Evolutionary conservation across 2,888 invertebrate species (phyloP).

Genomic region (Callimorpha dominula): DNA sequence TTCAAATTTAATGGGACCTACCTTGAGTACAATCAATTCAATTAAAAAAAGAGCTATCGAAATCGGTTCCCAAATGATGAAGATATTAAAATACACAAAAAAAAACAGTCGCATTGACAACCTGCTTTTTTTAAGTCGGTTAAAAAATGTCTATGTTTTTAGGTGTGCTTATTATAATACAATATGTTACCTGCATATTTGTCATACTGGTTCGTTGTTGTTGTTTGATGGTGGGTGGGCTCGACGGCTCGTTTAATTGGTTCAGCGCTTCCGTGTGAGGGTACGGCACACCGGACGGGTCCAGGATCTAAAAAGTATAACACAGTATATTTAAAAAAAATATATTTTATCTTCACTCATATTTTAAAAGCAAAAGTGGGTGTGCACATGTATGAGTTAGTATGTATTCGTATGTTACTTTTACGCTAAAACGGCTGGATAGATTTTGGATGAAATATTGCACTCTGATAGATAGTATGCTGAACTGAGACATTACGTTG

Average conservation of each 20-base stretch:
- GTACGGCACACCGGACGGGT: constrained; percentile 70
- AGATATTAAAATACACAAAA: too few species aligned
- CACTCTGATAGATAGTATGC: not conserved
- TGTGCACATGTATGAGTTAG: too few species aligned
- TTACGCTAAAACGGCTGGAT: not conserved
- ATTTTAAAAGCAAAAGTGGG: not conserved
- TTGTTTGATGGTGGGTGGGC: constrained; percentile 68
- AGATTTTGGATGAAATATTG: not conserved
- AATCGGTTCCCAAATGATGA: too few species aligned
- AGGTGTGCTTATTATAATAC: not conserved
- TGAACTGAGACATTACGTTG: too few species aligned
- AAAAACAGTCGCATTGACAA: too few species aligned
- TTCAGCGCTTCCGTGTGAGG: constrained; percentile 70
- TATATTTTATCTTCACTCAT: not conserved
- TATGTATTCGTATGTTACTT: too few species aligned
- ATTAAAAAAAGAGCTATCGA: too few species aligned
- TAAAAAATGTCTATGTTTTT: too few species aligned
- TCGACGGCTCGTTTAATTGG: constrained; percentile 72
- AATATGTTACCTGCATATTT: constrained; percentile 73
- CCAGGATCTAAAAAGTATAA: constrained; percentile 64
- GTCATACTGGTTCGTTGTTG: constrained; percentile 76
- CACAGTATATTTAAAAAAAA: not conserved
- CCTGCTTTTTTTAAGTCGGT: too few species aligned
- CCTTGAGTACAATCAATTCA: too few species aligned
- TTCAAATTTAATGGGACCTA: too few species aligned